A percentile compares a stretch with the other conserved stretches of the same genome.
Conservation (phyloP, 2,113 vertebrate genomes). For the Lamprotornis superbus region DNA sequence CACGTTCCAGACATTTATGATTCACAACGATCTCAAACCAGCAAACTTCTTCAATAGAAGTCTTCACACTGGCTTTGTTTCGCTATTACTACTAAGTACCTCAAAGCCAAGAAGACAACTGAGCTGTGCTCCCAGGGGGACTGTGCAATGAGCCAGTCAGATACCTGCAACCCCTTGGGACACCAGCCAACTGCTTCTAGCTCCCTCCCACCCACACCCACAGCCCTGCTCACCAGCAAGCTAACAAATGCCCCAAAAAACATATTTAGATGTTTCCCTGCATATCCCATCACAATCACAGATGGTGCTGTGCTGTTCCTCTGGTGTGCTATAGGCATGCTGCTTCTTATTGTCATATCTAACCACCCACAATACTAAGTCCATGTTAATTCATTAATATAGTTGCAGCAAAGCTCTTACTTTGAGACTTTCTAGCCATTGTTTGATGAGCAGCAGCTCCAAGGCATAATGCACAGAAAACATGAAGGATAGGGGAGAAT, state of each 20-base stretch:
- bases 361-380: background rate
- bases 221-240: rapidly evolving
- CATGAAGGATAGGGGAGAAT: background rate
- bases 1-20: background rate
- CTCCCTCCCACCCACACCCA: background rate
- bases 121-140: background rate
- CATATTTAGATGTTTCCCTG: background rate
- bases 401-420: background rate
- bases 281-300: background rate
- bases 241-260: background rate
- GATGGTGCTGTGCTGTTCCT: background rate
- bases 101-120: background rate
- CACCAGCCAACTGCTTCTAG: background rate
- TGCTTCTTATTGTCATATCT: background rate
- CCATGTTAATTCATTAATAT: background rate
- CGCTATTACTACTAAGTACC: background rate
- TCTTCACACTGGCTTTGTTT: background rate
- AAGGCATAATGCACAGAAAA: background rate
- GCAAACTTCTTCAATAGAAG: background rate
- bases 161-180: background rate
- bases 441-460: background rate
- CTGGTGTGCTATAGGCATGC: rapidly evolving
- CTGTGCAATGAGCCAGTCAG: background rate
- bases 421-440: background rate
- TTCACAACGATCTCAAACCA: background rate